These are phyloP conservation scores for Cyprinodon tularosa DNA, from an alignment of 2,113 vertebrate genomes.

Conservation along the genomic window DNA sequence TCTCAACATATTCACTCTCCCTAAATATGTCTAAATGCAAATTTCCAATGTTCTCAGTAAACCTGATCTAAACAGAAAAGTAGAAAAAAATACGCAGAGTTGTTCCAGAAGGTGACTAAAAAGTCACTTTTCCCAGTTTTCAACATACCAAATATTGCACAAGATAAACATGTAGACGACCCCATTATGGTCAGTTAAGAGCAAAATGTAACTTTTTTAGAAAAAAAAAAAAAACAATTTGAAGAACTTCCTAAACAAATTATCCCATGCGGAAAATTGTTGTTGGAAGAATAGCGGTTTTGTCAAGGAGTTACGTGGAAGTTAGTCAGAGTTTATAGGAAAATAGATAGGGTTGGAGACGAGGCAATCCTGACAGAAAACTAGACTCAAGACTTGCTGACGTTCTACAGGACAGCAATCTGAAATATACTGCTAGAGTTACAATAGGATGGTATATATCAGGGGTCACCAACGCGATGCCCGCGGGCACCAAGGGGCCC, in stretches of 20 bases:
- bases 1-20: too few species aligned
- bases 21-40: too few species aligned
- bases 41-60: too few species aligned
- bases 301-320: neutral
- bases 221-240: neutral
- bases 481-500: too few species aligned
- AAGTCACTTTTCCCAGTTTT: neutral
- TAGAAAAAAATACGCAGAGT: neutral
- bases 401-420: neutral
- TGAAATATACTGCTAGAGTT: neutral
- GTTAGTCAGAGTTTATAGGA: too few species aligned
- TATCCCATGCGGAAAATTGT: neutral
- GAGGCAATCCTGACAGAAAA: neutral
- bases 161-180: neutral
- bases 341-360: neutral
- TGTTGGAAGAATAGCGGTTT: neutral
- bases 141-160: neutral
- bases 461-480: neutral
- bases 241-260: neutral
- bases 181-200: neutral
- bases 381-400: neutral
- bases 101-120: neutral
- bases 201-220: neutral
- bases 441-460: neutral
- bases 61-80: neutral